Evolutionary conservation across 2,797 vertebrate species (phyloP).

Genomic region (Euthynnus affinis): DNA sequence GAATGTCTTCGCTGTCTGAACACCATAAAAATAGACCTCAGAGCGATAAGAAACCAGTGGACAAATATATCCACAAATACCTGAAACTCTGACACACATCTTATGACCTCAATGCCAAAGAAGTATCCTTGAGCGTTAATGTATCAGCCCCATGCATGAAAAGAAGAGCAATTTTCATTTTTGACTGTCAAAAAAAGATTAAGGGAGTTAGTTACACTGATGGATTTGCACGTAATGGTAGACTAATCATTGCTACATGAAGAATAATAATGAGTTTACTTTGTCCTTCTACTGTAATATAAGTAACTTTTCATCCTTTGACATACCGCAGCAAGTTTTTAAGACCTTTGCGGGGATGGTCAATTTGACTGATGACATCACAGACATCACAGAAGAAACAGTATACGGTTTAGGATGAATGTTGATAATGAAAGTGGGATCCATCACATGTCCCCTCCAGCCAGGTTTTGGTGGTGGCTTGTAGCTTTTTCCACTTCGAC

Average conservation of each 20-base stretch:
- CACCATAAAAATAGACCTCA: too few species aligned
- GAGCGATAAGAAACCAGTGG: conserved; percentile 2
- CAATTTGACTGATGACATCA: conserved; percentile 17
- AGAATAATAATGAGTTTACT: neutral
- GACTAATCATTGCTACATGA: neutral
- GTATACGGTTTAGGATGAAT: neutral
- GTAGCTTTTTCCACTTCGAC: neutral
- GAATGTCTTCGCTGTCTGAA: conserved; percentile 31
- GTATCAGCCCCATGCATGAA: neutral
- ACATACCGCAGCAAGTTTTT: neutral
- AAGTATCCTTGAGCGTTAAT: neutral
- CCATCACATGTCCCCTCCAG: too few species aligned
- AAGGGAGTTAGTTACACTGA: too few species aligned
- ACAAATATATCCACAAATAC: neutral
- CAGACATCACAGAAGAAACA: neutral
- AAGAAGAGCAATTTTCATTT: neutral
- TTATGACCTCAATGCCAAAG: too few species aligned
- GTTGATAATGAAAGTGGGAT: too few species aligned
- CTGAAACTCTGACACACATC: neutral
- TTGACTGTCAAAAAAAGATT: neutral
- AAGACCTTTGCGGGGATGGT: neutral
- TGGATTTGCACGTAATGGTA: neutral
- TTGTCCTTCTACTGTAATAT: neutral
- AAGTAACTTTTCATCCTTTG: conserved; percentile 6
- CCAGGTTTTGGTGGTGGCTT: too few species aligned